Evolutionary conservation across 1,140 invertebrate genomes (phyloP).

Genomic region (Megalonaias nervosa): DNA sequence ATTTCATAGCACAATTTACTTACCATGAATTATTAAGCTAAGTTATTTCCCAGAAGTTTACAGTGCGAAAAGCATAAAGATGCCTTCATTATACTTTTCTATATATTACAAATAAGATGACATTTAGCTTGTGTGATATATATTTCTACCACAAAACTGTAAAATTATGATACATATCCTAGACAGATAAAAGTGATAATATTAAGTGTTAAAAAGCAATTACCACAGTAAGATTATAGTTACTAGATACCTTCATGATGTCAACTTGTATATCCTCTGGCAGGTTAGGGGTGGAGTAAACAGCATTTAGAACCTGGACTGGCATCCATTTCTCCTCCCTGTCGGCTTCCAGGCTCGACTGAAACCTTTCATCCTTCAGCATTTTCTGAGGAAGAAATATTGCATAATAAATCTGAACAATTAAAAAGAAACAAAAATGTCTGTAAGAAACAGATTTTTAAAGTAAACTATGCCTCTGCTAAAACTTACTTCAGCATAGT

Average conservation of each 20-base stretch:
- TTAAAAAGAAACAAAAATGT: background rate
- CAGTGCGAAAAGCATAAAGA: no score
- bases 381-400: conserved; percentile 80
- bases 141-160: no score
- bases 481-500: background rate
- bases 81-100: no score
- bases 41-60: no score
- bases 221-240: background rate
- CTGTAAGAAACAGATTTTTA: background rate
- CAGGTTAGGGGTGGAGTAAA: conserved; percentile 82
- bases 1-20: no score
- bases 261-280: conserved; percentile 85
- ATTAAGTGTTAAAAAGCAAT: background rate
- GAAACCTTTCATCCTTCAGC: conserved; percentile 90
- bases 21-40: no score
- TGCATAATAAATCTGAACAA: conserved; percentile 4
- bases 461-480: background rate
- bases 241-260: conserved; percentile 77
- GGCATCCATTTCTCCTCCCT: conserved; percentile 93
- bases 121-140: no score
- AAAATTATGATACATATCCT: no score
- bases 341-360: conserved; percentile 88
- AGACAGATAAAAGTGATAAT: background rate
- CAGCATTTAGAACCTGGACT: conserved; percentile 87
- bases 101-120: no score